phyloP scores from a whole-genome alignment of 2,113 vertebrate genomes.

The Rhipidura dahli region DNA sequence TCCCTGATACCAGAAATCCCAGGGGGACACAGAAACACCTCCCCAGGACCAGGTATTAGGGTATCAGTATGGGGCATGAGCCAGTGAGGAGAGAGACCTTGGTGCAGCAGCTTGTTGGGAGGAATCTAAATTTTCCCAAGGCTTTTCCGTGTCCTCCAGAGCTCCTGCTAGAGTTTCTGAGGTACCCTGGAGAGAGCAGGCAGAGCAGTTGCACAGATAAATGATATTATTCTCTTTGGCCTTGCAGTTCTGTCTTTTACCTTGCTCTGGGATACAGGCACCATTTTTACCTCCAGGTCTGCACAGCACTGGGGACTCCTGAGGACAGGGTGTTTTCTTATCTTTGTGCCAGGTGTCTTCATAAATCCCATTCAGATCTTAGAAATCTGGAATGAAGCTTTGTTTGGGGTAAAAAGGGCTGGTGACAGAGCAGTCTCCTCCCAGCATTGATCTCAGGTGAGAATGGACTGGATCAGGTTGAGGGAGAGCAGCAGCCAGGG shows the following conservation, averaged over 20 bases:
- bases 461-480: background rate
- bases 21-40: background rate
- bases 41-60: background rate
- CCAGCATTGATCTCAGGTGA: background rate
- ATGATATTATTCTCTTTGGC: background rate
- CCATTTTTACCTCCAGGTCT: background rate
- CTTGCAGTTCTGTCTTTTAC: background rate
- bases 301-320: background rate
- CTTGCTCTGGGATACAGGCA: background rate
- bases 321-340: background rate
- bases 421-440: background rate
- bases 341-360: background rate
- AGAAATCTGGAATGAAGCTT: background rate
- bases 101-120: background rate
- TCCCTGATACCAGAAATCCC: background rate
- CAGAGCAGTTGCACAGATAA: background rate
- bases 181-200: background rate
- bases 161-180: background rate
- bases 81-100: background rate
- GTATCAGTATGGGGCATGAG: background rate
- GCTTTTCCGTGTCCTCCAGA: background rate
- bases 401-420: background rate
- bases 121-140: background rate
- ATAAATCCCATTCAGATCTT: background rate
- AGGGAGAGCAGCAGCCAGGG: background rate